phyloP scores from a whole-genome alignment of 2,888 invertebrate species.

The Agriopis marginaria region DNA sequence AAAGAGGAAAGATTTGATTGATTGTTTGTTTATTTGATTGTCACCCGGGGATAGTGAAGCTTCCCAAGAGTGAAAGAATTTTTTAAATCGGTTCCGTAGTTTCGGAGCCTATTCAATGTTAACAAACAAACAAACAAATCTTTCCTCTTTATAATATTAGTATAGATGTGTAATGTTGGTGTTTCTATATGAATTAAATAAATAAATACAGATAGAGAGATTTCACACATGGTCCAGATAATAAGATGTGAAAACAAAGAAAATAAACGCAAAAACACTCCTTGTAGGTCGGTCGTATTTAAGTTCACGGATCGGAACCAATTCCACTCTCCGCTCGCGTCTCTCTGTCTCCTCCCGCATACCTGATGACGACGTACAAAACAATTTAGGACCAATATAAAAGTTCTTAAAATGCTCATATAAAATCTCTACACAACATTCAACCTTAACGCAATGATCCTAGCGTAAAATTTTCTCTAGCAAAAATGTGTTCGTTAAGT shows the following conservation, averaged over 20 bases:
- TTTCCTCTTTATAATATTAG: no score
- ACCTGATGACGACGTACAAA: constrained; percentile 61
- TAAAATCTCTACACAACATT: neutral
- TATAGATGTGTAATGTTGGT: no score
- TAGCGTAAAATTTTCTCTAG: constrained; percentile 8
- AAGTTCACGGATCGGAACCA: constrained; percentile 49
- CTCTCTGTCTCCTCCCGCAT: constrained; percentile 52
- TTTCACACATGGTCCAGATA: neutral
- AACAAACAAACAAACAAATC: no score
- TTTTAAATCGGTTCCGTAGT: no score
- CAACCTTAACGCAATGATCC: neutral
- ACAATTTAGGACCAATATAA: constrained; percentile 53
- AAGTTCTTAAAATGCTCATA: constrained; percentile 32
- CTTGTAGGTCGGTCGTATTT: neutral
- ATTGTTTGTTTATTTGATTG: no score
- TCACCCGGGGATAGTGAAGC: no score
- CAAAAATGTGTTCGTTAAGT: neutral
- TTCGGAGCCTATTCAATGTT: no score
- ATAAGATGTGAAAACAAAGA: neutral
- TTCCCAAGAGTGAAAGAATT: no score
- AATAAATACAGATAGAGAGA: no score
- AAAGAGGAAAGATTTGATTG: no score
- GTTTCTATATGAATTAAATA: no score
- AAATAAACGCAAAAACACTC: neutral
- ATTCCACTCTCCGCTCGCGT: constrained; percentile 52